A percentile compares a stretch with the other conserved stretches of the same genome.
Evolutionary conservation across 1,140 invertebrate species (phyloP).

Genomic region (Drosophila varians): DNA sequence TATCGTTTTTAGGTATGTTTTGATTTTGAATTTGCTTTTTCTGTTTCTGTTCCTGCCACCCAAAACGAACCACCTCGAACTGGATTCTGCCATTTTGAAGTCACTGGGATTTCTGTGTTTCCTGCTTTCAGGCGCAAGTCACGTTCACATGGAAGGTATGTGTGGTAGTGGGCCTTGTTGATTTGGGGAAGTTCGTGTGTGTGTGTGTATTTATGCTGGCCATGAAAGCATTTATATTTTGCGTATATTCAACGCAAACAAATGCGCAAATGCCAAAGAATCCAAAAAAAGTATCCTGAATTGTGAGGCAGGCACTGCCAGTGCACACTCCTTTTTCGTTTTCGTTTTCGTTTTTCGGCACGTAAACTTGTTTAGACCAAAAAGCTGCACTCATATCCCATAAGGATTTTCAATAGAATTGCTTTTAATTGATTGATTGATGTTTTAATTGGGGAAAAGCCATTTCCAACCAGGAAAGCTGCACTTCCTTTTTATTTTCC

Average conservation of each 20-base stretch:
- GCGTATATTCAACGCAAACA: constrained; percentile 62
- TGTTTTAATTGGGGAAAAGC: constrained; percentile 81
- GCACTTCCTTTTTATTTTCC: constrained; percentile 40
- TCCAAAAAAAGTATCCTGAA: constrained; percentile 29
- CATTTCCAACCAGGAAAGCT: constrained; percentile 42
- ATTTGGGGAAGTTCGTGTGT: constrained; percentile 1
- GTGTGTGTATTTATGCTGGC: constrained; percentile 25
- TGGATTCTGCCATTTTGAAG: constrained; percentile 55
- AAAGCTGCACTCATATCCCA: constrained; percentile 66
- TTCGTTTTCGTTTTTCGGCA: constrained; percentile 13
- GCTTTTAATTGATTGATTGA: constrained; percentile 82
- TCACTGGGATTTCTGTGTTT: constrained; percentile 55
- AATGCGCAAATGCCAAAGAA: constrained; percentile 47
- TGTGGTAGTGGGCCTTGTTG: background rate
- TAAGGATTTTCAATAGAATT: constrained; percentile 73
- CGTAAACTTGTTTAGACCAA: constrained; percentile 66
- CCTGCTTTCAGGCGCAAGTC: constrained; percentile 70
- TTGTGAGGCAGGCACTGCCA: background rate
- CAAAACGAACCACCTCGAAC: background rate
- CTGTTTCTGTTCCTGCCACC: background rate
- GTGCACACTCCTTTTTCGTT: background rate
- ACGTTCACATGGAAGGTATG: constrained; percentile 36
- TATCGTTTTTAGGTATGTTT: constrained; percentile 70
- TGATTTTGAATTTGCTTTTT: constrained; percentile 65
- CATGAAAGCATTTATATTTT: constrained; percentile 72